Evolutionary conservation across 2,888 invertebrate genomes (phyloP).

Genomic region (Drosophila recens): DNA sequence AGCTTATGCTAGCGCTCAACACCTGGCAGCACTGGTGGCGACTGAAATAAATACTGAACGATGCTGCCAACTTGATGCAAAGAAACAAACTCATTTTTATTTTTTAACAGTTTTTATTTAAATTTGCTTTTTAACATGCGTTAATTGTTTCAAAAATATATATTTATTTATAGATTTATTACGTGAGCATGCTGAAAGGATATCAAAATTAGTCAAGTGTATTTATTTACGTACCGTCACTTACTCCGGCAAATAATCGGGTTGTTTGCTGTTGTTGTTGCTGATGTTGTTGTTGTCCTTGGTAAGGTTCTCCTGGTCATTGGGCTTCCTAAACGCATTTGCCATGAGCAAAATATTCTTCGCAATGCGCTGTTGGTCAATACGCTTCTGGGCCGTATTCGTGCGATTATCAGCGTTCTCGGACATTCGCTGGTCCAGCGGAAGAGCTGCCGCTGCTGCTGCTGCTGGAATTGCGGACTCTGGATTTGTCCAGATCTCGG

Average conservation of each 20-base stretch:
- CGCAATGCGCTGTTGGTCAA: conserved; percentile 88
- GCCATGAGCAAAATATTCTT: conserved; percentile 85
- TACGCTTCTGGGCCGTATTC: conserved; percentile 88
- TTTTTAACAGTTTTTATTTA: conserved; percentile 38
- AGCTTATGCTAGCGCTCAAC: no score
- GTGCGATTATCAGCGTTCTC: conserved; percentile 86
- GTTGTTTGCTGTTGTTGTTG: conserved; percentile 39
- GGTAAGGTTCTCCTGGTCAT: conserved; percentile 26
- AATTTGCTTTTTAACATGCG: conserved; percentile 43
- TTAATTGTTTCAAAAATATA: conserved; percentile 48
- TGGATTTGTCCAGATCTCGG: conserved; percentile 92
- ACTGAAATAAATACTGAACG: no score
- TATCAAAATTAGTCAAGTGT: background rate
- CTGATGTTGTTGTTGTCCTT: conserved; percentile 24
- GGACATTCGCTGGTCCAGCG: conserved; percentile 82
- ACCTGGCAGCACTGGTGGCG: no score
- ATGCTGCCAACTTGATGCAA: no score
- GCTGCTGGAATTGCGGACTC: conserved; percentile 70
- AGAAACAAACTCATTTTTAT: no score
- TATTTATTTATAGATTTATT: conserved; percentile 22
- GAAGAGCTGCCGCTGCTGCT: conserved; percentile 48
- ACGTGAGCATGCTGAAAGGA: conserved; percentile 69
- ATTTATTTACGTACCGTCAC: conserved; percentile 19
- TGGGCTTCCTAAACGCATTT: conserved; percentile 73
- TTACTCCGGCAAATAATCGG: conserved; percentile 76